Evolutionary conservation across 2,888 invertebrate species (phyloP), one percentile per base, ranked within the genome.

Genomic region (Campoplex nolae): DNA sequence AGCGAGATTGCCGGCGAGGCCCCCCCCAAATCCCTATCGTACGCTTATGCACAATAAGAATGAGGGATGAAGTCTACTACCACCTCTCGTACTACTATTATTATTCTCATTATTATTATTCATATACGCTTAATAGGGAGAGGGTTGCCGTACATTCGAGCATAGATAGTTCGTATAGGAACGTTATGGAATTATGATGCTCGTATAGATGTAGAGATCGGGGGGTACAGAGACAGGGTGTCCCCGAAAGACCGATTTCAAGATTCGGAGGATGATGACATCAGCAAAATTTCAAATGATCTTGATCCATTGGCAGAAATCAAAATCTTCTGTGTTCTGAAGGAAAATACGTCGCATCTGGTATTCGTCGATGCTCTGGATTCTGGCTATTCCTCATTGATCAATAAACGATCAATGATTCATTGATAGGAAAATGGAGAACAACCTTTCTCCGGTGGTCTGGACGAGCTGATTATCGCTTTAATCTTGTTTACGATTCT

Each of bases 91-190:
- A 48, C 28, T 62, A 78, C 62, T 74, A 85, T 74, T 78, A 68
- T 23, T 58, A 58, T 71, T 32, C 58, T 73, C 68, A 85, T 84
- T 84, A 78, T 84, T 84, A 78, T 68, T 79, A 70, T 79, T 45
- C 54, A 58, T 58, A 23, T 51, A 54, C n/a, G 68, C 32, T 54
- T 58, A 58, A 71, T 67, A 58, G 70, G 56, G 32, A 54, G 23
- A 45, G 82, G 82, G 85, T 73, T 54, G 76, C 78, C 65, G 75
- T 58, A 70, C 54, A 73, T 75, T 75, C 75, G 84, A 51, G 8
- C 62, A 77, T 56, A 58, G 78, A 65, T 45, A 56, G n/a, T 42
- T 73, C 7, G 65, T 67, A 48, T 23, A 67, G 35, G 74, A 56
- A 56, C 56, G 83, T 68, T 74, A 76, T 62, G 70, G 70, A 23